Evolutionary conservation across 1,140 invertebrate species (phyloP).

Genomic region (Littorina saxatilis): DNA sequence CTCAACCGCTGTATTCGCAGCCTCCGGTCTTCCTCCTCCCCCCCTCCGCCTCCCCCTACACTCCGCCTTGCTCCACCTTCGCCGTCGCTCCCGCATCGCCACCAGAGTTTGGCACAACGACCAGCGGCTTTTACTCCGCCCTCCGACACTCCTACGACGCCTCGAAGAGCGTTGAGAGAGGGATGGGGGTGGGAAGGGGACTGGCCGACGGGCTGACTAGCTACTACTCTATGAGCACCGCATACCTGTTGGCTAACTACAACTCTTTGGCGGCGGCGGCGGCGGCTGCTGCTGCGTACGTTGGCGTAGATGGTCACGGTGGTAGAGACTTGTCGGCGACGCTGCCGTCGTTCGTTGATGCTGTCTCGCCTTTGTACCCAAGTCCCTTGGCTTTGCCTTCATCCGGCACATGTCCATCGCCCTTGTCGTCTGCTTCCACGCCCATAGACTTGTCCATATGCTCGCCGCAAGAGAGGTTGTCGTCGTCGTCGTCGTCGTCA

Average conservation of each 20-base stretch:
- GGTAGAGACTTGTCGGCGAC: not conserved
- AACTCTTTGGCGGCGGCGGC: not conserved
- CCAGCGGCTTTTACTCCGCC: slow-evolving; percentile 2
- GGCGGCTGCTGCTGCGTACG: not conserved
- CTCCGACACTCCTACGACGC: not conserved
- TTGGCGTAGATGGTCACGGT: not conserved
- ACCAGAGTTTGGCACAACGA: slow-evolving; percentile 3
- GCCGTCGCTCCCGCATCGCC: not conserved
- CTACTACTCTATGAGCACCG: not conserved
- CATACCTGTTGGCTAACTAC: not conserved
- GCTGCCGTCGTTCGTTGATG: not conserved
- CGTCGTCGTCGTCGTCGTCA: not conserved
- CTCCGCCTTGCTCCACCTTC: not conserved
- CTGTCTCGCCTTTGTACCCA: not conserved
- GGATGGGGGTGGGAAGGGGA: not conserved
- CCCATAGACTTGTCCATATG: not conserved
- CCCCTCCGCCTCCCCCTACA: not conserved
- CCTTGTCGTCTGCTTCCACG: not conserved
- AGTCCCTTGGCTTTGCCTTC: not conserved
- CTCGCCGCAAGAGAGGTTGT: not conserved
- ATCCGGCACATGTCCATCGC: not conserved
- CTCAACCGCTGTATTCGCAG: not conserved
- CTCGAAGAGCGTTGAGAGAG: not conserved
- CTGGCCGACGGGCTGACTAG: not conserved
- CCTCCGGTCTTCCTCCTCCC: not conserved